phyloP scores from a whole-genome alignment of 2,113 vertebrate species.

The Hippocampus guttulatus region DNA sequence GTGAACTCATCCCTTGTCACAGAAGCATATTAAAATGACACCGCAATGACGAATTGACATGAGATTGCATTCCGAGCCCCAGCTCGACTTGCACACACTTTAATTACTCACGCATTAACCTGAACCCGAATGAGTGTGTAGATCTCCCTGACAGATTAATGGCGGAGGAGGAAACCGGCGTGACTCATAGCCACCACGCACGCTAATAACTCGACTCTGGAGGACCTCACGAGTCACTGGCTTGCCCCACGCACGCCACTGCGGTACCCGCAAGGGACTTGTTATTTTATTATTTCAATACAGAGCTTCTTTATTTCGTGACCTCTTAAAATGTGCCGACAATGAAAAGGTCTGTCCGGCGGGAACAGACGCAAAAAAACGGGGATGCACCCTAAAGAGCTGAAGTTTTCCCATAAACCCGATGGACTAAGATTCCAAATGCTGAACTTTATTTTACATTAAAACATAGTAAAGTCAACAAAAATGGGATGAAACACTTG shows the following conservation, averaged over 20 bases:
- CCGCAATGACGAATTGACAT: conserved; percentile 18
- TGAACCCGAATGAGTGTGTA: conserved; percentile 47
- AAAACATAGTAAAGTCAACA: too few relatives aligned
- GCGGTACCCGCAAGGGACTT: conserved; percentile 6
- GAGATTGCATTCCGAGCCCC: conserved; percentile 14
- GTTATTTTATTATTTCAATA: conserved; percentile 20
- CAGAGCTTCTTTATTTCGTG: conserved; percentile 19
- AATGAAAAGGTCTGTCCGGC: conserved; percentile 11
- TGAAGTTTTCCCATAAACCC: background rate
- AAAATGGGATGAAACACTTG: too few relatives aligned
- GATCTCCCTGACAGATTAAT: conserved; percentile 58
- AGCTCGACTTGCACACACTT: conserved; percentile 23
- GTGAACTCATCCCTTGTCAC: background rate
- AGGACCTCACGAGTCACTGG: conserved; percentile 27
- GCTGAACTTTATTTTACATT: too few relatives aligned
- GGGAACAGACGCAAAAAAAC: background rate
- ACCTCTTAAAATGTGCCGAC: conserved; percentile 20
- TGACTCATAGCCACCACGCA: conserved; percentile 58
- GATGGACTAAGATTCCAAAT: background rate
- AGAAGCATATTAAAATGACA: conserved; percentile 11
- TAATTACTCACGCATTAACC: conserved; percentile 55
- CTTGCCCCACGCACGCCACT: conserved; percentile 11
- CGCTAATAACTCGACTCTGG: conserved; percentile 39
- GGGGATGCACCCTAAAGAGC: background rate
- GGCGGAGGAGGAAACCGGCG: conserved; percentile 46